These are phyloP conservation scores for Lamellibrachia luymesi DNA, from an alignment of 1,140 invertebrate species.

Conservation along the genomic window DNA sequence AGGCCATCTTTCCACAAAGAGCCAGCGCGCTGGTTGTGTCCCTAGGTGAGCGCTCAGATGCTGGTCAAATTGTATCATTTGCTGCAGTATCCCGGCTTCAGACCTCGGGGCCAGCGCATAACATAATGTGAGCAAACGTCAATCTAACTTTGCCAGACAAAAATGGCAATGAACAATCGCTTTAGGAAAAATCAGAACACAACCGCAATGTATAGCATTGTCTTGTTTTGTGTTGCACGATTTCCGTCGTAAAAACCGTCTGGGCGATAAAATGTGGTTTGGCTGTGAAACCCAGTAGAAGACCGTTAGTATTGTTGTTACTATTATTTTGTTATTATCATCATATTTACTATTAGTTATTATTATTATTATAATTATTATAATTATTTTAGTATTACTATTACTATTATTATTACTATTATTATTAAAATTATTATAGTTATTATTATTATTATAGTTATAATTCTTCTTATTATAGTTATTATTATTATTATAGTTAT, in stretches of 20 bases:
- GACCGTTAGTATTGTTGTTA: background rate
- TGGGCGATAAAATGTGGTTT: background rate
- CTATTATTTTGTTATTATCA: too few relatives aligned
- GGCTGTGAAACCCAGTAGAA: background rate
- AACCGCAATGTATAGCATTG: background rate
- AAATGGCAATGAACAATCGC: background rate
- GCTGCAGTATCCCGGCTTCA: background rate
- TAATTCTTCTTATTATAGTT: too few relatives aligned
- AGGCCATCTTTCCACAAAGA: background rate
- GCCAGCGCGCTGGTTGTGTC: background rate
- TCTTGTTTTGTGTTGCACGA: background rate
- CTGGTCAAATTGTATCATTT: background rate
- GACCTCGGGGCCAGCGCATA: background rate
- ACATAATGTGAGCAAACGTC: background rate
- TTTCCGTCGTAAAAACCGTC: background rate
- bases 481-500: too few relatives aligned
- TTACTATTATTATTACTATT: too few relatives aligned
- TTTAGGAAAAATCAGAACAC: background rate
- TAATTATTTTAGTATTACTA: too few relatives aligned
- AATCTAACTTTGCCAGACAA: background rate
- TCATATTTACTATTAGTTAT: too few relatives aligned
- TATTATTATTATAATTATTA: too few relatives aligned
- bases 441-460: too few relatives aligned
- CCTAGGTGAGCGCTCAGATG: background rate
- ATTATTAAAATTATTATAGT: too few relatives aligned